A percentile compares a stretch with the other conserved stretches of the same genome.
phyloP scores from a whole-genome alignment of 35 echinoderm and acorn worm species.

The Diadema setosum region DNA sequence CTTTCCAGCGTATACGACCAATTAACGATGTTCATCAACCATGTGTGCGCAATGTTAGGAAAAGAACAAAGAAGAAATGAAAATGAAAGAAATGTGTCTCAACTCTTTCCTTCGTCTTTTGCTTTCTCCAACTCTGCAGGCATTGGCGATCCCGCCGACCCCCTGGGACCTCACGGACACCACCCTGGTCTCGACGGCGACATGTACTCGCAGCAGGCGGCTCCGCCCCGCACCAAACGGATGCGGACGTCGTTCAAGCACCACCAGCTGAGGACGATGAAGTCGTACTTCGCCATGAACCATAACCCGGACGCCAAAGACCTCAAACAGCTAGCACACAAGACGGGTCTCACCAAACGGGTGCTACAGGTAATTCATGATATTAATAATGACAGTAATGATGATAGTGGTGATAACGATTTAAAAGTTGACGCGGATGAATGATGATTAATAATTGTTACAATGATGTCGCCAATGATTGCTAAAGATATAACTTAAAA shows the following conservation, averaged over 20 bases:
- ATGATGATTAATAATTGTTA: no score
- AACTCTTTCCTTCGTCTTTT: not conserved
- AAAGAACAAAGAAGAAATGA: no score
- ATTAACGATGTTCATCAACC: no score
- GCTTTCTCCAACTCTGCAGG: not conserved
- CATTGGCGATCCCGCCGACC: conserved; percentile 25
- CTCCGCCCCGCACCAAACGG: conserved; percentile 75
- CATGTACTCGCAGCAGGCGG: conserved; percentile 46
- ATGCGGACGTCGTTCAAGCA: conserved; percentile 99
- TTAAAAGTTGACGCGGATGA: no score
- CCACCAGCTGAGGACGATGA: conserved; percentile 98
- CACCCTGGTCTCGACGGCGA: conserved; percentile 83
- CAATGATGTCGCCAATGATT: no score
- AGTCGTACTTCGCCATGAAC: conserved; percentile 96
- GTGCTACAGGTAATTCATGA: conserved; percentile 86
- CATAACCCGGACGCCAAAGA: conserved; percentile 99
- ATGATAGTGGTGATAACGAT: no score
- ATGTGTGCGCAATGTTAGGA: no score
- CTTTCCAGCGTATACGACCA: no score
- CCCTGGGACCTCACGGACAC: not conserved
- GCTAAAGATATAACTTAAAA: no score
- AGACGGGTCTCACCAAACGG: conserved; percentile 96
- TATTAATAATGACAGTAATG: not conserved
- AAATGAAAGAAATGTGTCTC: no score
- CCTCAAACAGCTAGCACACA: conserved; percentile 98